Evolutionary conservation across 2,113 vertebrate genomes (phyloP).

Genomic region (Bettongia penicillata): DNA sequence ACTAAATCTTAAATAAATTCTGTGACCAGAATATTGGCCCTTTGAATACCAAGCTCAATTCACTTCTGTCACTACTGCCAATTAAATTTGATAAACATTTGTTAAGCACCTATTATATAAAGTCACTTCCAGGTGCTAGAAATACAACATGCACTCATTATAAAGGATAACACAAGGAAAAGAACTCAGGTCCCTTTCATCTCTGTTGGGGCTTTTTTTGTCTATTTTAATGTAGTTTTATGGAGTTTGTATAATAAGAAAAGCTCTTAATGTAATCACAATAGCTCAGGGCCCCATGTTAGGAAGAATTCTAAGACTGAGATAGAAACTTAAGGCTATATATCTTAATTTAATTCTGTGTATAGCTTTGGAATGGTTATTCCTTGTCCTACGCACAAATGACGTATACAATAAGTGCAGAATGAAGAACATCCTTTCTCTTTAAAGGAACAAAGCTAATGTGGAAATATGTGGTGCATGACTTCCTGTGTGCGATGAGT

Average conservation of each 20-base stretch:
- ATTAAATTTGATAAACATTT: not conserved
- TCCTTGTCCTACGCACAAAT: not conserved
- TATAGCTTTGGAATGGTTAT: not conserved
- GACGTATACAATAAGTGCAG: not conserved
- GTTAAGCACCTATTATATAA: not conserved
- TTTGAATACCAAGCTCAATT: not conserved
- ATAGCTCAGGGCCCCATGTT: not conserved
- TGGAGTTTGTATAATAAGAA: not conserved
- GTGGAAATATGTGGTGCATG: not conserved
- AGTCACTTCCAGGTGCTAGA: not conserved
- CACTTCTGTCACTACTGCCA: not conserved
- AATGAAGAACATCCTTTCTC: not conserved
- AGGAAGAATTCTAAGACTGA: not conserved
- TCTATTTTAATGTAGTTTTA: not conserved
- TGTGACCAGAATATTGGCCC: not conserved
- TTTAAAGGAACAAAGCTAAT: not conserved
- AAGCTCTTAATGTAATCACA: not conserved
- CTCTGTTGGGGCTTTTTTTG: not conserved
- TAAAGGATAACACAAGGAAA: not conserved
- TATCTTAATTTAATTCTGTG: not conserved
- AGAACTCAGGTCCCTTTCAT: not conserved
- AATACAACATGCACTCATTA: not conserved
- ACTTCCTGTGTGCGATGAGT: not conserved
- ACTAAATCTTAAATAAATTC: not conserved
- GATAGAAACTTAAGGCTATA: not conserved